Evolutionary conservation across 2,113 vertebrate genomes (phyloP).

Genomic region (Zeus faber): DNA sequence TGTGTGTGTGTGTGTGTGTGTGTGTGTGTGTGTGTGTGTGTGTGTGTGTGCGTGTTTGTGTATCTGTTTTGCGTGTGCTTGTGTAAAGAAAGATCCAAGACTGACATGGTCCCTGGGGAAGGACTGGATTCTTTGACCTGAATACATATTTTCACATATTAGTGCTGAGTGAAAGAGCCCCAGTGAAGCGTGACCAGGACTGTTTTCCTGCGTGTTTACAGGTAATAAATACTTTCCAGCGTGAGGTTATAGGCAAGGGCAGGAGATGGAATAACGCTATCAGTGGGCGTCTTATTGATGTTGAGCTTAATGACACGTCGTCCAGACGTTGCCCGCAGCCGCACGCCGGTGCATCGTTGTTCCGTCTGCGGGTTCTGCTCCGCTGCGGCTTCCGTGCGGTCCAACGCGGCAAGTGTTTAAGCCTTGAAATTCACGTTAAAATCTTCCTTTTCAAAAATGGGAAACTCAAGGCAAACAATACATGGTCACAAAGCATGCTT

Average conservation of each 20-base stretch:
- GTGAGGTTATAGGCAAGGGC: slow-evolving; percentile 44
- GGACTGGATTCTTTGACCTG: slow-evolving; percentile 65
- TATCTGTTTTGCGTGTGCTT: no score
- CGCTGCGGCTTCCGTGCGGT: no score
- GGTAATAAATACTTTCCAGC: slow-evolving; percentile 60
- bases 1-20: slow-evolving; percentile 37
- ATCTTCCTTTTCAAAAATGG: no score
- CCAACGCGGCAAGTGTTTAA: no score
- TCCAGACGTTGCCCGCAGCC: no score
- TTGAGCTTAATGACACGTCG: slow-evolving; percentile 39
- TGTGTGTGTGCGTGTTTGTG: no score
- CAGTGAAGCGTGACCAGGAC: slow-evolving; percentile 58
- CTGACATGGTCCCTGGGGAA: slow-evolving; percentile 55
- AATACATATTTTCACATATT: slow-evolving; percentile 70
- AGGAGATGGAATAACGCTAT: slow-evolving; percentile 42
- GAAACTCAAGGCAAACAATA: no score
- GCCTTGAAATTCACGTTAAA: no score
- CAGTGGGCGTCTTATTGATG: slow-evolving; percentile 43
- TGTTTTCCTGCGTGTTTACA: slow-evolving; percentile 63
- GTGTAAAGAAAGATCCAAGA: slow-evolving; percentile 39
- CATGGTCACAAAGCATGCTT: no score
- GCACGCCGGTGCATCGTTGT: no score
- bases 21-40: slow-evolving; percentile 54
- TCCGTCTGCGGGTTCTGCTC: no score
- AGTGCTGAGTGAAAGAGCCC: slow-evolving; percentile 58